Conservation (phyloP, 2,888 invertebrate species). For the Platycnemis pennipes region DNA sequence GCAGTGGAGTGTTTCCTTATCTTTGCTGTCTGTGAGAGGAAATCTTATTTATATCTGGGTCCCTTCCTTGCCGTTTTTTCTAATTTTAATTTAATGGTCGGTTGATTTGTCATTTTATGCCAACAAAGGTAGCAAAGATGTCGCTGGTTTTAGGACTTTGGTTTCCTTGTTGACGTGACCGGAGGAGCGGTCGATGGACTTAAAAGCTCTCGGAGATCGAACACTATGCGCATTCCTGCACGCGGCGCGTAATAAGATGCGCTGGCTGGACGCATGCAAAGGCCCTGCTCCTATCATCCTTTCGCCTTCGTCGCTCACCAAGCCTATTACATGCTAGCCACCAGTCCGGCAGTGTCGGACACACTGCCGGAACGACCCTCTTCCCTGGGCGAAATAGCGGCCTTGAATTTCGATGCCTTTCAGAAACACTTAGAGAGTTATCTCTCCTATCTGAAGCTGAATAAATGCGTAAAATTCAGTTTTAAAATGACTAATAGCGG, state of each 20-base stretch:
- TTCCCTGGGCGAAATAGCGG: too few species aligned
- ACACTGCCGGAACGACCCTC: too few species aligned
- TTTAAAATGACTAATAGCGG: too few species aligned
- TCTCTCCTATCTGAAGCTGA: too few species aligned
- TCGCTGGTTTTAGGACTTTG: not conserved
- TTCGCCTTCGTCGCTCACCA: too few species aligned
- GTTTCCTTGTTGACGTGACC: not conserved
- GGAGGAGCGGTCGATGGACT: not conserved
- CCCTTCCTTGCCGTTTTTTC: not conserved
- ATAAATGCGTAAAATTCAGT: too few species aligned
- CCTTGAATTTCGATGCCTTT: too few species aligned
- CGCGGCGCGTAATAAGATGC: not conserved
- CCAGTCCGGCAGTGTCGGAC: too few species aligned
- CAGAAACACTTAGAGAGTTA: too few species aligned
- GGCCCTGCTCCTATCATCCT: too few species aligned
- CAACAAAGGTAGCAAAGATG: not conserved
- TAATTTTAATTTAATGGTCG: not conserved
- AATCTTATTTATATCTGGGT: not conserved
- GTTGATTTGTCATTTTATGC: too few species aligned
- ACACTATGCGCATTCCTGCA: not conserved
- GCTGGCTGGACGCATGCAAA: not conserved
- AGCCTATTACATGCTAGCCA: too few species aligned
- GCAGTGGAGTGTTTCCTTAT: not conserved
- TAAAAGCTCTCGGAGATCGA: not conserved
- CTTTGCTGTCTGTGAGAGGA: not conserved